Base-by-base conservation (phyloP, 2,797 vertebrate species). In the Liparis tanakae region DNA sequence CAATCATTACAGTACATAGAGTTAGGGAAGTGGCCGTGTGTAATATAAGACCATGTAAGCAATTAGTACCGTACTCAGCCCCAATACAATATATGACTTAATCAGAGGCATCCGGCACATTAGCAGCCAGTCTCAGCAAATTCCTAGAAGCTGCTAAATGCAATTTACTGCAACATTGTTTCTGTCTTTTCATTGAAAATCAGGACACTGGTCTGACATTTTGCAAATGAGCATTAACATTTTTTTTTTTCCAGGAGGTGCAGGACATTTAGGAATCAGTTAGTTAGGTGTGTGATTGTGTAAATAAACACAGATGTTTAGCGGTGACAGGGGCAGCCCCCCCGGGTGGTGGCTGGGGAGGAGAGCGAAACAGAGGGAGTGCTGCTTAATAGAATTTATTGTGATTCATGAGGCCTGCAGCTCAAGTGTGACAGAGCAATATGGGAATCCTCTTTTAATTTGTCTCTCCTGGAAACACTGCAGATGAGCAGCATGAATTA, bases 291-390 rank as follows among this genome's bases (percentile, higher is more conserved):
- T 89, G 88, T 91, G 91, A 94, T 92, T 94, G 92, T 92, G 91
- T 93, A 94, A 94, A 95, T 94, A 94, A 94, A 94, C 92, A 94
- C 91, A 94, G 91, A 95, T 93, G 82, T 92, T 87, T 86, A 87
- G 82, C 79, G 66, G 87, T 89, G 90, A 93, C 91, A 88, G 74
- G 78, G 87, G 71, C 86, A 89, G 85, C 65, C 86, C 91, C 91
- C 89, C 86, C 78, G 86, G 75, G 53, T 82, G 90, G 91, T 70
- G 76, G 76, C 83, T 79, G 82, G 81, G 80, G 62, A 77, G 48
- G 76, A 70, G 80, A 74, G 87, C 62, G 69, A 81, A 86, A 85
- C 83, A 86, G 83, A 85, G 83, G 85, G 84, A 87, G 82, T 58
- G 71, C 74, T 70, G 85, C 88, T 91, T 93, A 92, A 91, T 92